Evolutionary conservation across 1,140 invertebrate genomes (phyloP).

Genomic region (Palaemon carinicauda): DNA sequence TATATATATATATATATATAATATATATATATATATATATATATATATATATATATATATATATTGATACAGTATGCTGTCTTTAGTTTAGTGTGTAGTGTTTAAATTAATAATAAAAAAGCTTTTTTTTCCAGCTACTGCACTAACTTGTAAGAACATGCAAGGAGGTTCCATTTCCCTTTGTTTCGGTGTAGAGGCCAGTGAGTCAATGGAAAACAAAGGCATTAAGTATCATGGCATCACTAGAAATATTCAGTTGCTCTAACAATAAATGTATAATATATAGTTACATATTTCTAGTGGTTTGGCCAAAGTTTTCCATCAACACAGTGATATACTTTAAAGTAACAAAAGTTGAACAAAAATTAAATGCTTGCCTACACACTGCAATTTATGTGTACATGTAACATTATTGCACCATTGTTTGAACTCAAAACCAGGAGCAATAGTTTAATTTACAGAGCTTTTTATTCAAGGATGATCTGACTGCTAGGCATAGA

Average conservation of each 20-base stretch:
- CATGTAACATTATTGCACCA: slow-evolving; percentile 46
- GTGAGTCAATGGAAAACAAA: background rate
- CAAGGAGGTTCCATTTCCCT: slow-evolving; percentile 30
- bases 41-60: slow-evolving; percentile 26
- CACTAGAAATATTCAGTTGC: too few relatives aligned
- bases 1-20: slow-evolving; percentile 27
- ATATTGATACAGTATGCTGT: background rate
- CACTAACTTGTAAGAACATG: slow-evolving; percentile 30
- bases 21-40: slow-evolving; percentile 23
- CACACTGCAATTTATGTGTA: slow-evolving; percentile 22
- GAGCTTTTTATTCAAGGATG: background rate
- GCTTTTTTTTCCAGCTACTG: background rate
- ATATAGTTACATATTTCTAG: background rate
- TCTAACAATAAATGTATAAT: background rate
- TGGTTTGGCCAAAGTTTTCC: background rate
- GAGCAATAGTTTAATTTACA: slow-evolving; percentile 17
- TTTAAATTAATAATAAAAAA: slow-evolving; percentile 11
- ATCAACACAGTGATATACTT: background rate
- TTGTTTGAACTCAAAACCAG: slow-evolving; percentile 46
- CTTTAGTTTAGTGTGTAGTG: background rate
- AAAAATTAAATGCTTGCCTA: background rate
- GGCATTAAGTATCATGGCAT: background rate
- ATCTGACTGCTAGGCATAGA: background rate
- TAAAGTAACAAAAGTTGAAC: background rate
- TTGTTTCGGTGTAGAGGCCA: background rate